phyloP scores from a whole-genome alignment of 2,797 vertebrate species.

The Sebastes hubbsi region DNA sequence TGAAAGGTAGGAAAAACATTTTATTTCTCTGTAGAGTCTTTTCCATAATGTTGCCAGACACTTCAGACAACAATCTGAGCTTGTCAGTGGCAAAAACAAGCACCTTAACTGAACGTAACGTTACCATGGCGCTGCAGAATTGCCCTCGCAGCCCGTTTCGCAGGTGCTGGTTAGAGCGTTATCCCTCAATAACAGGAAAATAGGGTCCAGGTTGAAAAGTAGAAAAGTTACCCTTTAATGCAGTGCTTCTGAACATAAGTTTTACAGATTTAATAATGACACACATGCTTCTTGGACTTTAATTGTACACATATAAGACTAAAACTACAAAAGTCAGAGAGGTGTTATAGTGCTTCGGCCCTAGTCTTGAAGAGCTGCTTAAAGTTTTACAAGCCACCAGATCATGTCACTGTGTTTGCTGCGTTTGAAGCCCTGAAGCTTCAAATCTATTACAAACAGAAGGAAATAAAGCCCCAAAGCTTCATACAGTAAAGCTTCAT shows the following conservation, averaged over 20 bases:
- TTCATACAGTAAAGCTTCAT: background rate
- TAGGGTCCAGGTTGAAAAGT: background rate
- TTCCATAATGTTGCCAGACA: background rate
- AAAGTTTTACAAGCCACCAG: too few relatives aligned
- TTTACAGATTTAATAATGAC: too few relatives aligned
- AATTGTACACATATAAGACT: too few relatives aligned
- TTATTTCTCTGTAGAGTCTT: background rate
- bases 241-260: background rate
- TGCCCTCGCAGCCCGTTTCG: background rate
- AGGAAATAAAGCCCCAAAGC: too few relatives aligned
- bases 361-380: too few relatives aligned
- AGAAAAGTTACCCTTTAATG: background rate
- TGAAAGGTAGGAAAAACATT: background rate
- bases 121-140: too few relatives aligned
- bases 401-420: too few relatives aligned
- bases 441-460: too few relatives aligned
- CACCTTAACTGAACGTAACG: background rate
- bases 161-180: background rate
- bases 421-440: too few relatives aligned
- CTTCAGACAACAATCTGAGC: background rate
- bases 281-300: too few relatives aligned
- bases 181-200: too few relatives aligned
- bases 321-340: too few relatives aligned
- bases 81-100: background rate
- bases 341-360: fast-evolving